Evolutionary conservation across 2,888 invertebrate species (phyloP), one percentile per base, ranked within the genome.

Genomic region (Pterostichus niger): DNA sequence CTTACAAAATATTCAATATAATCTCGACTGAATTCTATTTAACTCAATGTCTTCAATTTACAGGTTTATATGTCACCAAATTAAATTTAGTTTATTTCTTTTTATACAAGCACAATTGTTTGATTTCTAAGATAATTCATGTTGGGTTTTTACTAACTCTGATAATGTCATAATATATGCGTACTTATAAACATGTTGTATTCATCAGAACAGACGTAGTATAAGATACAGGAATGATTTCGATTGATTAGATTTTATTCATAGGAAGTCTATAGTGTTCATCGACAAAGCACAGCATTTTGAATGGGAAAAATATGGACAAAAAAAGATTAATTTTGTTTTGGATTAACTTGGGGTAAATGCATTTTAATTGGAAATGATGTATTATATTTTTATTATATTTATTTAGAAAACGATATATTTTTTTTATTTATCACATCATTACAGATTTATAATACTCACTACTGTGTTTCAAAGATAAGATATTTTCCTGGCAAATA

Each of bases 361-460:
- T 46, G 75, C 54, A 75, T 75, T 75, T 75, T 75, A 75, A 52
- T 35, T 75, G 75, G 75, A 75, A 52, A 52, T 73, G 75, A 75
- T 75, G 75, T 75, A 75, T 75, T 75, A 75, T 75, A 75, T 24
- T 75, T 75, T 75, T 75, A 75, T 75, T 75, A 54, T 77, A 77
- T 56, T 56, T 77, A 77, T 77, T 56, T 77, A 52, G 52, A 77
- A 77, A 75, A 77, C 17, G 1, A 17, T n/a, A 13, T 33, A 61
- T 61, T 61, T 61, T 61, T 61, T 31, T 61, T 31, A 61, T 33
- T 61, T 61, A 10, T 33, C 33, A 33, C 17, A 17, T 11, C 61
- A 33, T 15, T 64, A 10, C n/a, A 52, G 10, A 52, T 64, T 31
- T 64, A 64, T 17, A 40, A 15, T 71, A 15, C 6, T 44, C 35